A percentile compares a stretch with the other conserved stretches of the same genome.
Evolutionary conservation across 2,797 vertebrate genomes (phyloP).

Genomic region (Micrastur ruficollis): DNA sequence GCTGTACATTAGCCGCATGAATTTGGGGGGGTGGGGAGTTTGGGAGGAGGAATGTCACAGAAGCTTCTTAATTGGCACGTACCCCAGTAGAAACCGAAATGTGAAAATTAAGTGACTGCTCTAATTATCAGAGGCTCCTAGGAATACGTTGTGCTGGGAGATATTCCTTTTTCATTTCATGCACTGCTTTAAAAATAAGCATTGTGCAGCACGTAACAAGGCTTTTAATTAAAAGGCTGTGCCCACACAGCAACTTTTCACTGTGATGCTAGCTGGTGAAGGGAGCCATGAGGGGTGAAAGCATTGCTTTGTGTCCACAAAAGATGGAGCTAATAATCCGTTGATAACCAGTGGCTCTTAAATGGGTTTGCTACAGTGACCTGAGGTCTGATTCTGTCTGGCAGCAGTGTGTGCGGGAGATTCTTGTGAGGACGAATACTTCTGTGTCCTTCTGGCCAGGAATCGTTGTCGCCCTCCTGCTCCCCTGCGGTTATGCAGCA

Average conservation of each 20-base stretch:
- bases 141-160: constrained; percentile 62
- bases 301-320: background rate
- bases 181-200: constrained; percentile 39
- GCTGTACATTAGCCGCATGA: background rate
- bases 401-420: fast-evolving
- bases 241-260: constrained; percentile 27
- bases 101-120: constrained; percentile 67
- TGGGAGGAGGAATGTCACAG: background rate
- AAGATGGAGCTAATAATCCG: background rate
- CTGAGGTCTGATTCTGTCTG: background rate
- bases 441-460: background rate
- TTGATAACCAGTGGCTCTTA: background rate
- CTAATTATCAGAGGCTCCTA: constrained; percentile 69
- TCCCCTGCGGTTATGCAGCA: background rate
- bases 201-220: background rate
- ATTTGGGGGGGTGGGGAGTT: background rate
- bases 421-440: background rate
- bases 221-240: constrained; percentile 30
- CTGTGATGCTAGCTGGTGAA: background rate
- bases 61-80: constrained; percentile 69
- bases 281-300: background rate
- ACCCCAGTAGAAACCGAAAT: constrained; percentile 61
- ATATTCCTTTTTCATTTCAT: constrained; percentile 63
- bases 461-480: background rate
- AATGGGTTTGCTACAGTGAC: background rate